Evolutionary conservation across 2,888 invertebrate genomes (phyloP).

Genomic region (Pheosia tremula): DNA sequence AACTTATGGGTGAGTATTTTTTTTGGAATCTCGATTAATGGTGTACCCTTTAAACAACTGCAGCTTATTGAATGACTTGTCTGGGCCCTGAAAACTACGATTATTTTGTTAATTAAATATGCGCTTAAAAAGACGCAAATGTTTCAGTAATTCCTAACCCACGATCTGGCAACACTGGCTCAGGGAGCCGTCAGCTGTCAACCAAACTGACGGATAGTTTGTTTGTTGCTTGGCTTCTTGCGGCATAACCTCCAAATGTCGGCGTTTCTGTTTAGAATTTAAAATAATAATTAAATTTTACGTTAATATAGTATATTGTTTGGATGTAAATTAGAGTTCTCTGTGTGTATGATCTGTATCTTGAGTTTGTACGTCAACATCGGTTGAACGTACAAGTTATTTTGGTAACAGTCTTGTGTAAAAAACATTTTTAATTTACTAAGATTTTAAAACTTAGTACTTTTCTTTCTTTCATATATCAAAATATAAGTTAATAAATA

Average conservation of each 20-base stretch:
- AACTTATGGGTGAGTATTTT: too few species aligned
- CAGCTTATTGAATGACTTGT: too few species aligned
- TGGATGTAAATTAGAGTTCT: conserved; percentile 4
- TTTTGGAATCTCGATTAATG: too few species aligned
- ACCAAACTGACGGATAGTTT: conserved; percentile 19
- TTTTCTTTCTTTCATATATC: conserved; percentile 10
- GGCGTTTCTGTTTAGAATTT: conserved; percentile 38
- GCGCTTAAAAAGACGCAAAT: too few species aligned
- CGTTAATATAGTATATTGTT: conserved; percentile 16
- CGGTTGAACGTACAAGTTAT: conserved; percentile 25
- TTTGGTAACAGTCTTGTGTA: conserved; percentile 19
- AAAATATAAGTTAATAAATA: conserved; percentile 12
- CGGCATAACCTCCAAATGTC: conserved; percentile 45
- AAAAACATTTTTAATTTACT: conserved; percentile 25
- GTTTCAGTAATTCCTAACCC: too few species aligned
- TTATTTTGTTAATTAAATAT: too few species aligned
- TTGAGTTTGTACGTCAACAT: background rate
- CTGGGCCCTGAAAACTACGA: too few species aligned
- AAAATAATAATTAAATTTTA: conserved; percentile 15
- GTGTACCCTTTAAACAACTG: too few species aligned
- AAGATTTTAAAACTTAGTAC: conserved; percentile 12
- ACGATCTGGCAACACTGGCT: too few species aligned
- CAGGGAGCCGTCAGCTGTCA: conserved; percentile 25
- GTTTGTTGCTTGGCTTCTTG: background rate
- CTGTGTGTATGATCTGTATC: background rate